A percentile compares a stretch with the other conserved stretches of the same genome.
Conservation (phyloP, 2,113 vertebrate species). For the Calypte anna region DNA sequence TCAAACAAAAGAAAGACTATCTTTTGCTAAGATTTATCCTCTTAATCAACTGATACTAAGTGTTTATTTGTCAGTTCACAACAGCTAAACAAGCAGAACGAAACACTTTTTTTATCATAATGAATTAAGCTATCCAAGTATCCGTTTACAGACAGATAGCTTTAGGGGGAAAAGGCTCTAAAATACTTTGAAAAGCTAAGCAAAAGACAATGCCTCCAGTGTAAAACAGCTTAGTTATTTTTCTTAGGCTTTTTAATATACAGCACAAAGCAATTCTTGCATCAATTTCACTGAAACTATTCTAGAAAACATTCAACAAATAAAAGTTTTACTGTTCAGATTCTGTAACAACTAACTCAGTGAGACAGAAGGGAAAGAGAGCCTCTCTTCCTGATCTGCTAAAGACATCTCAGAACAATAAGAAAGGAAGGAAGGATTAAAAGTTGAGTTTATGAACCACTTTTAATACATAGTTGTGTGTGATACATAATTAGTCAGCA, state of each 20-base stretch:
- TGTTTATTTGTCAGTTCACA: slow-evolving; percentile 21
- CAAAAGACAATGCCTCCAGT: neutral
- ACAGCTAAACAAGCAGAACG: neutral
- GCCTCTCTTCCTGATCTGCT: neutral
- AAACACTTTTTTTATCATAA: neutral
- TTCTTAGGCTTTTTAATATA: neutral
- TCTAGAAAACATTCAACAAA: neutral
- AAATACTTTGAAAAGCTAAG: neutral
- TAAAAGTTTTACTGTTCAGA: neutral
- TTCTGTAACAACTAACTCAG: neutral
- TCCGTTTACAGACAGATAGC: neutral
- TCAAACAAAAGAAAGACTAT: neutral
- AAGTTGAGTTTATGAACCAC: neutral
- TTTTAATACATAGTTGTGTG: neutral
- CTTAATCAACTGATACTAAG: neutral
- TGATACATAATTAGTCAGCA: neutral
- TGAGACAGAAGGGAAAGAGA: neutral
- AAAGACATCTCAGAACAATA: neutral
- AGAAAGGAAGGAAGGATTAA: neutral
- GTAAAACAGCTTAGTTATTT: neutral
- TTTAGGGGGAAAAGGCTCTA: neutral
- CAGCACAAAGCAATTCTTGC: neutral
- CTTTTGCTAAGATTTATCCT: neutral
- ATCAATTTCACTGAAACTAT: neutral
- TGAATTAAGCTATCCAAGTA: neutral